Evolutionary conservation across 2,888 invertebrate genomes (phyloP).

Genomic region (Myathropa florea): DNA sequence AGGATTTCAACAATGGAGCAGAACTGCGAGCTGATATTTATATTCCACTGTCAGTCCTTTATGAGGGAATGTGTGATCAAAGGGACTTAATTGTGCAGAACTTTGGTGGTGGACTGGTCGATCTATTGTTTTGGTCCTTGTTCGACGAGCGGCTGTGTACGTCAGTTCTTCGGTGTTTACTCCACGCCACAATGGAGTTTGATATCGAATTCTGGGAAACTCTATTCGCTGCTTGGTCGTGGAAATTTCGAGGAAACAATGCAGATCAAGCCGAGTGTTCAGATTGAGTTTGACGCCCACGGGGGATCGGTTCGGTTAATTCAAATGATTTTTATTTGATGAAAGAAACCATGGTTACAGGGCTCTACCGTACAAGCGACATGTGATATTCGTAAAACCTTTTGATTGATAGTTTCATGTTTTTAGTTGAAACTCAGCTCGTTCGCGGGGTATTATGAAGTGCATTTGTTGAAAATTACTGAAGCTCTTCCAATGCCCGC

Average conservation of each 20-base stretch:
- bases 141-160: neutral
- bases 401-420: neutral
- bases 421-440: neutral
- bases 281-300: neutral
- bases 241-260: neutral
- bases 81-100: conserved; percentile 43
- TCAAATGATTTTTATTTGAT: neutral
- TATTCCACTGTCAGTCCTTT: neutral
- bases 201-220: neutral
- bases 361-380: neutral
- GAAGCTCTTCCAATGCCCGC: no score
- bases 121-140: neutral
- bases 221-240: neutral
- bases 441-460: no score
- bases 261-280: neutral
- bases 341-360: neutral
- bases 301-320: neutral
- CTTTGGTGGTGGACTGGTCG: neutral
- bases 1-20: neutral
- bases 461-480: no score
- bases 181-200: neutral
- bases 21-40: neutral
- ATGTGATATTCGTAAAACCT: neutral
- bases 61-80: conserved; percentile 56
- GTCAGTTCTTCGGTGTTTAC: no score